phyloP scores from a whole-genome alignment of 2,113 vertebrate genomes.

The Microcebus murinus region DNA sequence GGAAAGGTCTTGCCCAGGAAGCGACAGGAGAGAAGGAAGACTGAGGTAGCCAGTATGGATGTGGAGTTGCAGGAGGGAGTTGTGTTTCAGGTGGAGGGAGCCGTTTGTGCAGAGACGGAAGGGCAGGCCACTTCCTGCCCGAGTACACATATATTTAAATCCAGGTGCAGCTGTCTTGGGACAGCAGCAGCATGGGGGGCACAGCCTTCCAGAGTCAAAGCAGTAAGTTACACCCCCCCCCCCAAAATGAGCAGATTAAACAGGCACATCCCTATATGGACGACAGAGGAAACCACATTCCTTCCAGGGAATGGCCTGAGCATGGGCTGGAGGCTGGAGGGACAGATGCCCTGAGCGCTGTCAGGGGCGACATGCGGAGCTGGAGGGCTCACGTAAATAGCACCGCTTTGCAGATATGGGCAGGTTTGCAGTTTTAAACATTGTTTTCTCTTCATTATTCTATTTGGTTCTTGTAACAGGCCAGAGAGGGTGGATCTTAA shows the following conservation, averaged over 20 bases:
- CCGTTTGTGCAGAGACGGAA: not conserved
- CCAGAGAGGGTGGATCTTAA: not conserved
- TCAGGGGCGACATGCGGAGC: fast-evolving
- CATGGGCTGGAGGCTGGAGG: fast-evolving
- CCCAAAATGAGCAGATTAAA: fast-evolving
- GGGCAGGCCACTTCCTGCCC: too few species aligned
- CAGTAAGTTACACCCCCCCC: fast-evolving
- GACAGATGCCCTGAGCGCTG: fast-evolving
- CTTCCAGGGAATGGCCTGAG: fast-evolving
- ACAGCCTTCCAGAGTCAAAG: not conserved
- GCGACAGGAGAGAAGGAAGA: not conserved
- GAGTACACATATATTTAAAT: fast-evolving
- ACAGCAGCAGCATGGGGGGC: fast-evolving
- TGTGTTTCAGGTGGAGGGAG: too few species aligned
- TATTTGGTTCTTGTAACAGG: not conserved
- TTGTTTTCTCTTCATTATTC: not conserved
- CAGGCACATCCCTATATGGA: not conserved
- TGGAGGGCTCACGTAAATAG: fast-evolving
- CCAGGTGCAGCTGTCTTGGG: not conserved
- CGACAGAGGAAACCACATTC: not conserved
- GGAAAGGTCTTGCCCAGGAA: not conserved
- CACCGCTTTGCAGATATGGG: fast-evolving
- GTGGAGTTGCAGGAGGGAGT: not conserved
- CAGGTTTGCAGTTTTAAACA: too few species aligned
- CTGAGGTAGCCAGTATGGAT: fast-evolving